These are phyloP conservation scores for Lerista edwardsae DNA, from an alignment of 2,797 vertebrate species.

Conservation along the genomic window DNA sequence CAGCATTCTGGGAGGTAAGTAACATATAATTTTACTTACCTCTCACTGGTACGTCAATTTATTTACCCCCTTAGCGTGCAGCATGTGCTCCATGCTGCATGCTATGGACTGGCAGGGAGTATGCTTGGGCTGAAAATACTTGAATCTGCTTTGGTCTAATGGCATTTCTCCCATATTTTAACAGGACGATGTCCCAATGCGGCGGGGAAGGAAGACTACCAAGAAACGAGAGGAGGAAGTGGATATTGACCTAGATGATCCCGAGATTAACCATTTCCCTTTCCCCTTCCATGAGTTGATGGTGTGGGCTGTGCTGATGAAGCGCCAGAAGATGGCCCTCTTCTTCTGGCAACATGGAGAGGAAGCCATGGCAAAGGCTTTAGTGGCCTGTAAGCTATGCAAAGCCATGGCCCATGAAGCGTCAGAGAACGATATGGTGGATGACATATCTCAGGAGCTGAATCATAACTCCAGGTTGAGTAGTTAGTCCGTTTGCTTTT, in stretches of 20 bases:
- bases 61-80: no score
- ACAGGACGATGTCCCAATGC: conserved; percentile 95
- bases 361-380: conserved; percentile 97
- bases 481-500: neutral
- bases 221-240: conserved; percentile 97
- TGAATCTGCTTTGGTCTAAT: conserved; percentile 16
- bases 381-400: conserved; percentile 97
- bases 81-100: no score
- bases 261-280: conserved; percentile 97
- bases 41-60: no score
- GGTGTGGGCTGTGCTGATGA: conserved; percentile 99
- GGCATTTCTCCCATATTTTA: conserved; percentile 15
- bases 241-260: conserved; percentile 97
- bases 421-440: conserved; percentile 98
- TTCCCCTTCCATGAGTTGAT: conserved; percentile 98
- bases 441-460: conserved; percentile 97
- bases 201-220: conserved; percentile 93
- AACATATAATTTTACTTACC: no score
- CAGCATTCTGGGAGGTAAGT: no score
- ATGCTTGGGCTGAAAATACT: no score
- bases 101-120: no score
- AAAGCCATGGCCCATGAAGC: conserved; percentile 98
- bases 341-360: conserved; percentile 99
- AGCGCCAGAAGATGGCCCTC: conserved; percentile 97
- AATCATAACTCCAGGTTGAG: conserved; percentile 96